Conservation (phyloP, 2,888 invertebrate genomes). For the Spisula solida region DNA sequence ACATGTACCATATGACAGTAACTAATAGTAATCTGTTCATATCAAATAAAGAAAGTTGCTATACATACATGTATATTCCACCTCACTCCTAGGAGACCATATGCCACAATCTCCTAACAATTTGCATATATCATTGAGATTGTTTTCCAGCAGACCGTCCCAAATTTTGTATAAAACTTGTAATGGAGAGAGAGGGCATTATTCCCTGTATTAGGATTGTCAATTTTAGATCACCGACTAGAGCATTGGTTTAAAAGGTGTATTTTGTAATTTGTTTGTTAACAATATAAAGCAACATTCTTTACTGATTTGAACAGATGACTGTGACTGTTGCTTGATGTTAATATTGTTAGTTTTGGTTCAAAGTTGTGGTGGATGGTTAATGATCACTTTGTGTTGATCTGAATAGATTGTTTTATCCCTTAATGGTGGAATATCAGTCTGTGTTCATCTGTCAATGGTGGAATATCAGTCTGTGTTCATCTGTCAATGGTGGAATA, state of each 20-base stretch:
- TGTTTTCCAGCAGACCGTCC: too few relatives aligned
- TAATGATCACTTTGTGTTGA: neutral
- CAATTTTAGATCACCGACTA: too few relatives aligned
- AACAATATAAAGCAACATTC: neutral
- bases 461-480: neutral
- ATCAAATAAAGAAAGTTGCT: neutral
- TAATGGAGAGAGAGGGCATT: too few relatives aligned
- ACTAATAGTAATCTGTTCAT: neutral
- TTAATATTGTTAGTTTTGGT: neutral
- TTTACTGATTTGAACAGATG: neutral
- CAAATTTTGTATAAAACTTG: too few relatives aligned
- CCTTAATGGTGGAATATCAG: conserved; percentile 1
- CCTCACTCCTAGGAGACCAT: neutral
- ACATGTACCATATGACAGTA: neutral
- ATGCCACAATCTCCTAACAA: too few relatives aligned
- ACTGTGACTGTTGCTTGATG: neutral
- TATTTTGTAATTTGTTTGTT: neutral
- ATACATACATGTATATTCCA: neutral
- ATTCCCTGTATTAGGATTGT: too few relatives aligned
- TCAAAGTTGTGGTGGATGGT: neutral
- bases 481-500: neutral
- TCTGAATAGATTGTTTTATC: conserved; percentile 8
- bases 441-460: neutral
- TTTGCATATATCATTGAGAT: too few relatives aligned
- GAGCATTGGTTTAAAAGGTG: too few relatives aligned